Percentiles rank a stretch among this genome's conserved stretches.
These are phyloP conservation scores for Colletes collaris DNA, from an alignment of 2,888 invertebrate genomes.

Conservation along the genomic window DNA sequence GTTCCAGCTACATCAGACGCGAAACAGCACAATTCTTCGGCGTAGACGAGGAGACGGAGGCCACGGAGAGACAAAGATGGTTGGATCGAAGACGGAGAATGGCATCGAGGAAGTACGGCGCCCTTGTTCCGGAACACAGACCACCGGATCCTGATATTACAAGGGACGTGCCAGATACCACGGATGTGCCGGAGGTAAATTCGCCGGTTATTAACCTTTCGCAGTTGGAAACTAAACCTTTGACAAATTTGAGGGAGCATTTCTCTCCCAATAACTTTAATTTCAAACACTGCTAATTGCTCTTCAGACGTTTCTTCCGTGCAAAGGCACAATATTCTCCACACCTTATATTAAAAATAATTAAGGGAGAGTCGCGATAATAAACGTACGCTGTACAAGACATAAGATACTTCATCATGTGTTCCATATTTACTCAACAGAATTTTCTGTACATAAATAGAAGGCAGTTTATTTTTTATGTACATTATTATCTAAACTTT, in stretches of 20 bases:
- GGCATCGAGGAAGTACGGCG: slow-evolving; percentile 88
- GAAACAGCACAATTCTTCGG: slow-evolving; percentile 94
- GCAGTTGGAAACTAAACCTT: neutral
- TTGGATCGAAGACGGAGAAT: slow-evolving; percentile 91
- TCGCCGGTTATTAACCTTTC: slow-evolving; percentile 29
- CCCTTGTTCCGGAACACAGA: slow-evolving; percentile 85
- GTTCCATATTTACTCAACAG: too few relatives aligned
- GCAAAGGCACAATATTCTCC: neutral
- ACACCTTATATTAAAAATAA: neutral
- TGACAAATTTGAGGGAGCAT: neutral
- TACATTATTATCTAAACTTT: too few relatives aligned
- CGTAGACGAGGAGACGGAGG: slow-evolving; percentile 90
- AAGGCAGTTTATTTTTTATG: too few relatives aligned
- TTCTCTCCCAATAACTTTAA: neutral
- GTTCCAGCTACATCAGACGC: slow-evolving; percentile 87
- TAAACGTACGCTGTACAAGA: too few relatives aligned
- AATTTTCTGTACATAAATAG: too few relatives aligned
- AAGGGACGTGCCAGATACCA: slow-evolving; percentile 81
- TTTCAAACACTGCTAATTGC: neutral
- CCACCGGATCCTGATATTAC: slow-evolving; percentile 87
- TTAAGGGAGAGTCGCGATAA: neutral
- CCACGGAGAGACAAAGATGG: slow-evolving; percentile 90
- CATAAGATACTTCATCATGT: too few relatives aligned
- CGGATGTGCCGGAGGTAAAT: slow-evolving; percentile 81
- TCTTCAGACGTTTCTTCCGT: neutral